Evolutionary conservation across 2,888 invertebrate species (phyloP).

Genomic region (Pterostichus niger): DNA sequence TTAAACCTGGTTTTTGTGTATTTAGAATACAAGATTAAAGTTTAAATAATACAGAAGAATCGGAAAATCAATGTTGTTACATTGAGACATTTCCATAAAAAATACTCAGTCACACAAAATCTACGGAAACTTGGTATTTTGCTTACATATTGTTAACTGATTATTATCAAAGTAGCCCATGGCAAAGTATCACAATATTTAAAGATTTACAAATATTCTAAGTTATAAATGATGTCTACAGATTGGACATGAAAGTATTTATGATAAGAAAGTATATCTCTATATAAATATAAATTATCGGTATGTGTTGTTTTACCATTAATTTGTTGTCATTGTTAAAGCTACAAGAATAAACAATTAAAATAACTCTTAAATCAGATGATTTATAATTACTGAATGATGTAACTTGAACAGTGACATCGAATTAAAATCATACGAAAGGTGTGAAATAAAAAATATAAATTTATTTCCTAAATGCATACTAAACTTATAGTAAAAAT

Average conservation of each 20-base stretch:
- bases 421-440: conserved; percentile 4
- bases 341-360: neutral
- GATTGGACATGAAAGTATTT: conserved; percentile 10
- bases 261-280: conserved; percentile 8
- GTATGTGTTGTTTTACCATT: neutral
- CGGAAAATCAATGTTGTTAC: neutral
- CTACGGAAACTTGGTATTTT: conserved; percentile 2
- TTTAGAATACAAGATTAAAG: no score
- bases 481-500: neutral
- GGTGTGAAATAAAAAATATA: neutral
- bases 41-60: neutral
- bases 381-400: neutral
- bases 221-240: conserved; percentile 38
- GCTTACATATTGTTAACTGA: conserved; percentile 27
- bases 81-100: conserved; percentile 9
- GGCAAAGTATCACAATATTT: conserved; percentile 65
- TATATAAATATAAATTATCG: conserved; percentile 13
- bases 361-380: neutral
- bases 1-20: conserved; percentile 10
- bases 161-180: conserved; percentile 63
- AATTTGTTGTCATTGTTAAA: conserved; percentile 47
- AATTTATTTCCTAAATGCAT: conserved; percentile 23
- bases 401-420: conserved; percentile 25
- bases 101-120: conserved; percentile 26
- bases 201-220: conserved; percentile 54